Evolutionary conservation across 2,888 invertebrate genomes (phyloP).

Genomic region (Fragum whitleyi): DNA sequence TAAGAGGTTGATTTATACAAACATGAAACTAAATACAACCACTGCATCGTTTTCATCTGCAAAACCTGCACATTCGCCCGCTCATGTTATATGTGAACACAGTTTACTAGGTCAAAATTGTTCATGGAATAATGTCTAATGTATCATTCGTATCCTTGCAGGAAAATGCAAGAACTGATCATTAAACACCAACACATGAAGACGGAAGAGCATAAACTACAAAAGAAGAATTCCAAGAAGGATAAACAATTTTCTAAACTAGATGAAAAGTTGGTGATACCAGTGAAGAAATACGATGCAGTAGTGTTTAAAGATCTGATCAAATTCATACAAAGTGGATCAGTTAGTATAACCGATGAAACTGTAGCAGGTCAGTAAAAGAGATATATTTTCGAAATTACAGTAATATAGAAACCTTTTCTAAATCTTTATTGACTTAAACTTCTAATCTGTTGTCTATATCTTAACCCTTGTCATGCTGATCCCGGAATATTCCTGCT

Average conservation of each 20-base stretch:
- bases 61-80: too few species aligned
- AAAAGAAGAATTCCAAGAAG: not conserved
- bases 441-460: too few species aligned
- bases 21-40: too few species aligned
- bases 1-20: too few species aligned
- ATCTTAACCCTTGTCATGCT: too few species aligned
- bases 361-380: not conserved
- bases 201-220: not conserved
- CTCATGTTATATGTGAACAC: not conserved
- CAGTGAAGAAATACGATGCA: constrained; percentile 7
- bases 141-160: not conserved
- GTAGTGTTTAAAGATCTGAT: not conserved
- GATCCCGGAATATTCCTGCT: too few species aligned
- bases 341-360: not conserved
- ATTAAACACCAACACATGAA: not conserved
- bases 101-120: not conserved
- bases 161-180: not conserved
- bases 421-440: constrained; percentile 9
- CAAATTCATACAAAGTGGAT: constrained; percentile 1
- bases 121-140: not conserved
- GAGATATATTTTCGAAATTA: not conserved
- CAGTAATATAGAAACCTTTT: not conserved
- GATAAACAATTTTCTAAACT: not conserved
- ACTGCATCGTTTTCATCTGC: too few species aligned
- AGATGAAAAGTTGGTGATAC: not conserved